A percentile compares a stretch with the other conserved stretches of the same genome.
Evolutionary conservation across 1,140 invertebrate species (phyloP).

Genomic region (Drosophila tsacasi): DNA sequence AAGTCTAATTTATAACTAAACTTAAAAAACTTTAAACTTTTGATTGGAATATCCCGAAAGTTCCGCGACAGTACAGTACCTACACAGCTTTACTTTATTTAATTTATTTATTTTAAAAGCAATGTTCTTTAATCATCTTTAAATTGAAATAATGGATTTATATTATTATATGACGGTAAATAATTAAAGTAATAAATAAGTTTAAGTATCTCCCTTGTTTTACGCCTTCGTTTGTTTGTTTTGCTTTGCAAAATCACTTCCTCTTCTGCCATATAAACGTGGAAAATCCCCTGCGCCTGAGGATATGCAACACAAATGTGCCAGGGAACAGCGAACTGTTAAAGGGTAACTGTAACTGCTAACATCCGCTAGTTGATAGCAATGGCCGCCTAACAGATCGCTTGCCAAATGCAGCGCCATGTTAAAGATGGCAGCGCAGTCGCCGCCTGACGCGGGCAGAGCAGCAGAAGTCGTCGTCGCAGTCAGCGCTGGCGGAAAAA

Average conservation of each 20-base stretch:
- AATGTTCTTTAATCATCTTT: neutral
- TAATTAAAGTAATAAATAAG: neutral
- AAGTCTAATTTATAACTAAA: no score
- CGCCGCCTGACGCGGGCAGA: neutral
- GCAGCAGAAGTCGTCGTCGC: neutral
- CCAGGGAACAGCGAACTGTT: neutral
- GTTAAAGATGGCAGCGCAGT: constrained; percentile 18
- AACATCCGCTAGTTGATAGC: neutral
- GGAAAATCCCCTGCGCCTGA: constrained; percentile 20
- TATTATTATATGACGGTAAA: no score
- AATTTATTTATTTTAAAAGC: neutral
- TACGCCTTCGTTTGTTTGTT: neutral
- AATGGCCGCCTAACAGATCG: constrained; percentile 37
- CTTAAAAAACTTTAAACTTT: no score
- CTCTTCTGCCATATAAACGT: neutral
- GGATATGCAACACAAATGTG: constrained; percentile 57
- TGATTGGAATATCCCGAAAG: no score
- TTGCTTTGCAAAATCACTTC: neutral
- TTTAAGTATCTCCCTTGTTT: neutral
- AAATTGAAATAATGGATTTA: no score
- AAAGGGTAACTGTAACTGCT: constrained; percentile 9
- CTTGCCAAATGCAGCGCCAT: constrained; percentile 14
- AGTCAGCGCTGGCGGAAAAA: constrained; percentile 59
- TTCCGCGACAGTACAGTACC: no score
- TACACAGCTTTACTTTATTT: neutral